A percentile compares a stretch with the other conserved stretches of the same genome.
These are phyloP conservation scores for Dyspetes luteomarginatus DNA, from an alignment of 2,888 invertebrate species.

Conservation along the genomic window DNA sequence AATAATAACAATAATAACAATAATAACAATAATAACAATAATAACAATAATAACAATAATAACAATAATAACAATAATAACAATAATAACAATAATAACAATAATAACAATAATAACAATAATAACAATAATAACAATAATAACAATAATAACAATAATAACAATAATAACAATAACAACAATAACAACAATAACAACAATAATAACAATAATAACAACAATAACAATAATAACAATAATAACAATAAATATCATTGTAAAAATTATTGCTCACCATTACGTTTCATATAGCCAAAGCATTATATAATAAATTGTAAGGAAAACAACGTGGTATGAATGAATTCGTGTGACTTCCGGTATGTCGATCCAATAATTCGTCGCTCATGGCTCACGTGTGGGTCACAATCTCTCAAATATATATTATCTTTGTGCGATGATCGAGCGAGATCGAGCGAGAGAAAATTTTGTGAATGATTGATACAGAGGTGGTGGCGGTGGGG, in stretches of 20 bases:
- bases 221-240: not conserved
- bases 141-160: not conserved
- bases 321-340: not conserved
- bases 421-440: conserved; percentile 25
- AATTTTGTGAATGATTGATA: too few relatives aligned
- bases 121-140: not conserved
- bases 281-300: not conserved
- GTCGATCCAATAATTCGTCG: too few relatives aligned
- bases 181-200: not conserved
- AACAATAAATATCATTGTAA: not conserved
- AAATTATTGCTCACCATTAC: not conserved
- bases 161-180: not conserved
- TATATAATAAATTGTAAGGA: not conserved
- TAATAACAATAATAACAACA: not conserved
- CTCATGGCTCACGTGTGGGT: too few relatives aligned
- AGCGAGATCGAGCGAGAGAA: conserved; percentile 15
- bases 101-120: not conserved
- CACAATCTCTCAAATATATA: too few relatives aligned
- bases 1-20: not conserved
- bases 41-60: not conserved
- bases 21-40: not conserved
- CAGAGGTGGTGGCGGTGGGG: not conserved
- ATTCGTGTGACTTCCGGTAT: not conserved
- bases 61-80: not conserved
- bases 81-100: not conserved